These are phyloP conservation scores for Zaprionus bogoriensis DNA, from an alignment of 2,888 invertebrate genomes.

Conservation along the genomic window DNA sequence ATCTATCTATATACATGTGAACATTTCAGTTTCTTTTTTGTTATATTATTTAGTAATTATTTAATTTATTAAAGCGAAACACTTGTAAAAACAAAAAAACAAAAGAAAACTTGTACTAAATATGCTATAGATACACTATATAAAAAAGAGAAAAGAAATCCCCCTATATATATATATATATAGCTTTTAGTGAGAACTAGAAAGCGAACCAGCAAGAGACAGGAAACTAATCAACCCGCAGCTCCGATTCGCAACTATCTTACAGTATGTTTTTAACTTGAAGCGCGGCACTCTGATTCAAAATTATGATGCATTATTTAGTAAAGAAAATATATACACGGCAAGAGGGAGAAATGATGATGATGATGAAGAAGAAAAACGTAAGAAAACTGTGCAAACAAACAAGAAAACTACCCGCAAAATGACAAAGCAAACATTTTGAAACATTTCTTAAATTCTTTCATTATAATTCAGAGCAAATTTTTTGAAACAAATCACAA, in stretches of 20 bases:
- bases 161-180: no score
- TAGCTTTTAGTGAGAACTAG: slow-evolving; percentile 25
- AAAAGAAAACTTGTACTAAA: slow-evolving; percentile 48
- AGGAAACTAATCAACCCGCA: slow-evolving; percentile 19
- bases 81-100: slow-evolving; percentile 48
- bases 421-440: slow-evolving; percentile 32
- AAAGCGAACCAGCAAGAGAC: slow-evolving; percentile 31
- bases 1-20: background rate
- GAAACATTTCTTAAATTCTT: slow-evolving; percentile 35
- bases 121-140: slow-evolving; percentile 45
- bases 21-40: slow-evolving; percentile 60
- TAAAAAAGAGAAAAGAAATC: slow-evolving; percentile 7
- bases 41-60: slow-evolving; percentile 61
- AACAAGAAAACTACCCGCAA: slow-evolving; percentile 56
- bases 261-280: slow-evolving; percentile 28
- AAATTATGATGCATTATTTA: slow-evolving; percentile 73
- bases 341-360: slow-evolving; percentile 17
- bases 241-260: slow-evolving; percentile 31
- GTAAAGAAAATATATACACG: slow-evolving; percentile 60
- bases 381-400: slow-evolving; percentile 7
- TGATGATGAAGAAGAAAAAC: background rate
- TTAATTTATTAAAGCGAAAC: slow-evolving; percentile 63
- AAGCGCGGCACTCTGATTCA: slow-evolving; percentile 55
- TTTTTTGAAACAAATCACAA: slow-evolving; percentile 6
- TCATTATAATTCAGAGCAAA: slow-evolving; percentile 12